These are phyloP conservation scores for Ianthella basta DNA, from an alignment of 37 sponge, comb jelly and placozoan genomes.

Conservation along the genomic window DNA sequence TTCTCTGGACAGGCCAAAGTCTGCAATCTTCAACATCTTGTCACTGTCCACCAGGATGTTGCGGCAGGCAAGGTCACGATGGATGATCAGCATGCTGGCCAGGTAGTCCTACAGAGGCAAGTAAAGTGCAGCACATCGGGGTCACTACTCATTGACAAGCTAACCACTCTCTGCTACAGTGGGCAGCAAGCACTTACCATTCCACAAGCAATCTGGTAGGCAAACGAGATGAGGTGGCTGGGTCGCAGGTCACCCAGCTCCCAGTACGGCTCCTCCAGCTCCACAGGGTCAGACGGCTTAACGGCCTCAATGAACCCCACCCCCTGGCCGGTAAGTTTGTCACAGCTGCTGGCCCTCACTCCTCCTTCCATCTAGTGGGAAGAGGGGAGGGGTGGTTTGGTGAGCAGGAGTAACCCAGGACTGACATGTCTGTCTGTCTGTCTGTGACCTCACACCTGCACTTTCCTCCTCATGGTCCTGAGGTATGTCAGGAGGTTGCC, in stretches of 20 bases:
- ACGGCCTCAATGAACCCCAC: background rate
- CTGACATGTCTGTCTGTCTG: too few species aligned
- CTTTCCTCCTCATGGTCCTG: conserved; percentile 49
- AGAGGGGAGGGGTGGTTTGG: too few species aligned
- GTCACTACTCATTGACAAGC: background rate
- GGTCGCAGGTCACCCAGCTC: conserved; percentile 43
- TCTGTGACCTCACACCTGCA: background rate
- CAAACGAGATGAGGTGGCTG: conserved; percentile 60
- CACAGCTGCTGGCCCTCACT: too few species aligned
- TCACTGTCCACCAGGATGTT: conserved; percentile 72
- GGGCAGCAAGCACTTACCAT: conserved; percentile 43
- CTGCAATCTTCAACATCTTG: conserved; percentile 70
- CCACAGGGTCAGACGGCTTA: background rate
- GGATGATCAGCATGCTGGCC: conserved; percentile 52
- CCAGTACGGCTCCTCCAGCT: background rate
- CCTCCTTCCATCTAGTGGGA: too few species aligned
- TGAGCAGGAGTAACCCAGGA: too few species aligned
- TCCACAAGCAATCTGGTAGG: conserved; percentile 75
- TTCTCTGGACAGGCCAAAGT: conserved; percentile 75
- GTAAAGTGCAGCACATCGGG: background rate
- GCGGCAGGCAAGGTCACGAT: conserved; percentile 77
- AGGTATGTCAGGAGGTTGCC: conserved; percentile 68
- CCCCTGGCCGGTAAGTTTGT: background rate
- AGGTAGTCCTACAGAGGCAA: conserved; percentile 53
- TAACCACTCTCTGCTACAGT: background rate